Percentiles rank a stretch among this genome's conserved stretches.
Evolutionary conservation across 2,113 vertebrate genomes (phyloP).

Genomic region (Tenrec ecaudatus): DNA sequence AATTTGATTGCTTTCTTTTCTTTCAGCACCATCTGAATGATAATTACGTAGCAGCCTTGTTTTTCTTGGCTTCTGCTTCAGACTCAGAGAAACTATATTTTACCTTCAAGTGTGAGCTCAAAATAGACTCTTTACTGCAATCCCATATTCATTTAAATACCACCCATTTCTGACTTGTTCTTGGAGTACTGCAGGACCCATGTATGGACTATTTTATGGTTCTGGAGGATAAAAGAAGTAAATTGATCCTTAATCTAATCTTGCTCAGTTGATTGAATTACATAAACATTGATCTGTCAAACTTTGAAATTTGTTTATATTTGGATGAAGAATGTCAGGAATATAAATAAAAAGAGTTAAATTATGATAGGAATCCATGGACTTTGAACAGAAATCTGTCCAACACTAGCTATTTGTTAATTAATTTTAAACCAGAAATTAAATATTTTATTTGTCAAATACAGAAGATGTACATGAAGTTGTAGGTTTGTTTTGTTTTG

Average conservation of each 20-base stretch:
- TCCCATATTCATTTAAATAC: constrained; percentile 11
- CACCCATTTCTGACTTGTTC: neutral
- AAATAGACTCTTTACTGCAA: constrained; percentile 34
- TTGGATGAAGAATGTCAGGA: too few species aligned
- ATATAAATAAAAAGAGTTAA: too few species aligned
- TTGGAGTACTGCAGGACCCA: neutral
- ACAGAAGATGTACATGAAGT: too few species aligned
- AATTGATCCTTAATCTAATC: neutral
- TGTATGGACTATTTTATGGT: neutral
- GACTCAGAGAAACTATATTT: constrained; percentile 34
- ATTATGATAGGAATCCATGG: too few species aligned
- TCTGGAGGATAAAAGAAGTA: neutral
- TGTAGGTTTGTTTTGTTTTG: too few species aligned
- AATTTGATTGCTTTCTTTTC: constrained; percentile 15
- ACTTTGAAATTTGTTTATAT: too few species aligned
- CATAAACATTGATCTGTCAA: too few species aligned
- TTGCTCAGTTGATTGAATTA: too few species aligned
- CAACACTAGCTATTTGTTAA: too few species aligned
- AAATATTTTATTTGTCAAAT: too few species aligned
- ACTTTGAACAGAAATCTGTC: too few species aligned
- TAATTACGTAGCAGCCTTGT: neutral
- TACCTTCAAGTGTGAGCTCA: neutral
- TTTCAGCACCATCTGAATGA: neutral
- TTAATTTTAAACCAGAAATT: too few species aligned
- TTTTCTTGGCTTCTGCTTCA: constrained; percentile 15